Conservation (phyloP, 2,888 invertebrate genomes). For the Allolobophora icterica region DNA sequence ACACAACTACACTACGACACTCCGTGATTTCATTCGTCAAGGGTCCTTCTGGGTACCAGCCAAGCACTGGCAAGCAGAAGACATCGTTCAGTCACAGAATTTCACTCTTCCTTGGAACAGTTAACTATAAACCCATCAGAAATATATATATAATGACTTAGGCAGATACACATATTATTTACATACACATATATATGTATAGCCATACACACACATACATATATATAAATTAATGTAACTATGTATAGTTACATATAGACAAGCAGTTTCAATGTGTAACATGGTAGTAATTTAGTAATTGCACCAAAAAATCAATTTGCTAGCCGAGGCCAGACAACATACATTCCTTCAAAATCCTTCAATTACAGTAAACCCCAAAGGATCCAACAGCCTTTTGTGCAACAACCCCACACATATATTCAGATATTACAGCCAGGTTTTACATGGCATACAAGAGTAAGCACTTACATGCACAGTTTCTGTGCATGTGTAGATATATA, state of each 20-base stretch:
- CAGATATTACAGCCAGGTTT: background rate
- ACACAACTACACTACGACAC: background rate
- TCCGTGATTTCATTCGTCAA: background rate
- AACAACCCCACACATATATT: background rate
- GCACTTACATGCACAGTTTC: background rate
- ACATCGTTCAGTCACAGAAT: background rate
- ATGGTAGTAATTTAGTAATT: background rate
- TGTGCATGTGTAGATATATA: background rate
- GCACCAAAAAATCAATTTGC: background rate
- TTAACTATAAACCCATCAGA: background rate
- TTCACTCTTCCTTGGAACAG: background rate
- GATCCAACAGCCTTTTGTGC: background rate
- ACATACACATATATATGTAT: background rate
- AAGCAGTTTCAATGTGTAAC: background rate
- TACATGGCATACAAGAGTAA: background rate
- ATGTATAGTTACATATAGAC: background rate
- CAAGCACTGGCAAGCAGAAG: background rate
- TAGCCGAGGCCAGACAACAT: background rate
- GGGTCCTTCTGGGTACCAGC: no score
- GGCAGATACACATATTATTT: background rate
- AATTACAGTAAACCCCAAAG: no score
- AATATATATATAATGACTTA: background rate
- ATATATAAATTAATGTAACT: background rate
- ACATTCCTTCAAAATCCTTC: background rate
- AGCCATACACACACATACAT: background rate